These are phyloP conservation scores for Schlechtendalia chinensis DNA, from an alignment of 1,140 invertebrate species.

Conservation along the genomic window DNA sequence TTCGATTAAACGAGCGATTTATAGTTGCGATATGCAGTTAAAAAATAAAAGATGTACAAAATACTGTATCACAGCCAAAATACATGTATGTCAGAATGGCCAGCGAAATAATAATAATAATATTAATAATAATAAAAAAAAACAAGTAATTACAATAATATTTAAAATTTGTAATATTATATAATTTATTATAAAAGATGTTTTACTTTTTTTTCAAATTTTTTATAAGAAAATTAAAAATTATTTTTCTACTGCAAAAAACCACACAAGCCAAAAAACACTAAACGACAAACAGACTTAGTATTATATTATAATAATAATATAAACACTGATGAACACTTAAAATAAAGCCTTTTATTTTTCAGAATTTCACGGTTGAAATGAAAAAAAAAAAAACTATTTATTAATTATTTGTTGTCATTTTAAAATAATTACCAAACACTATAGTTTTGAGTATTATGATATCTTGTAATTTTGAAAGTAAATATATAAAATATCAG, in stretches of 20 bases:
- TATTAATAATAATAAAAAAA: background rate
- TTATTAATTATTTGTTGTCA: constrained; percentile 14
- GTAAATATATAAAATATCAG: constrained; percentile 35
- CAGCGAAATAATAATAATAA: constrained; percentile 35
- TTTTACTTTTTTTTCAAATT: constrained; percentile 19
- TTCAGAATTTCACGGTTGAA: constrained; percentile 16
- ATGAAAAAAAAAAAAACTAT: constrained; percentile 1
- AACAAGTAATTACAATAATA: constrained; percentile 43
- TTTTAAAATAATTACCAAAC: background rate
- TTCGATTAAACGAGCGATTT: constrained; percentile 35
- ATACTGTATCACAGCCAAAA: constrained; percentile 48
- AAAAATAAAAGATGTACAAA: constrained; percentile 47
- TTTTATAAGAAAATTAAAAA: constrained; percentile 23
- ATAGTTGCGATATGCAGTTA: constrained; percentile 31
- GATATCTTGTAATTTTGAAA: constrained; percentile 20
- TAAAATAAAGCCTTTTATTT: constrained; percentile 29
- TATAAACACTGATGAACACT: constrained; percentile 44
- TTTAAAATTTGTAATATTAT: constrained; percentile 20
- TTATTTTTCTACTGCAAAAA: constrained; percentile 39
- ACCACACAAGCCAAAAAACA: constrained; percentile 48
- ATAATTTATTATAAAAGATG: background rate
- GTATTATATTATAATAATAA: background rate
- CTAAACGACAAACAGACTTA: constrained; percentile 43
- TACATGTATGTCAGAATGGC: constrained; percentile 47
- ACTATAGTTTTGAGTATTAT: constrained; percentile 26